Conservation (phyloP, 2,888 invertebrate genomes). For the Caenorhabditis sp. region DNA sequence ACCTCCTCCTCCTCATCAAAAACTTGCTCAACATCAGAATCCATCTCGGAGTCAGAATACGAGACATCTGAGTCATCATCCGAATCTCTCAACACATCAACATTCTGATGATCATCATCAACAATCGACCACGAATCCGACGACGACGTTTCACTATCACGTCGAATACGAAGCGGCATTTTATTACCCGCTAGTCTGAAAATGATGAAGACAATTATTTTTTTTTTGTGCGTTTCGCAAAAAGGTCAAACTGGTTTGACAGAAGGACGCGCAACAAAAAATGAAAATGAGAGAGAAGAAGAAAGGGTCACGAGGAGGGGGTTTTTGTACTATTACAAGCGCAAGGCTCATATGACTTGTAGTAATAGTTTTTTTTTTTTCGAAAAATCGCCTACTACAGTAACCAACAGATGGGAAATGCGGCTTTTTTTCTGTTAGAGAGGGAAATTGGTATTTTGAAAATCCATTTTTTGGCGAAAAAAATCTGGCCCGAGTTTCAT, state of each 20-base stretch:
- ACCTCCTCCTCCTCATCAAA: neutral
- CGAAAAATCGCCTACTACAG: too few relatives aligned
- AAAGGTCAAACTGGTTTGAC: neutral
- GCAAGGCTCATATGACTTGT: neutral
- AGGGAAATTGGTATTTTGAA: too few relatives aligned
- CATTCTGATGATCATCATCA: neutral
- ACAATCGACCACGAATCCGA: neutral
- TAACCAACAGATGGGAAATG: too few relatives aligned
- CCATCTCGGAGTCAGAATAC: neutral
- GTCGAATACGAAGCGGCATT: neutral
- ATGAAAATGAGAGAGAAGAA: neutral
- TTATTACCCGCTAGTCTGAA: too few relatives aligned
- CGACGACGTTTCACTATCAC: neutral
- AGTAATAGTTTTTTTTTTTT: too few relatives aligned
- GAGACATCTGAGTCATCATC: neutral
- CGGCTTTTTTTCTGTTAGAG: too few relatives aligned
- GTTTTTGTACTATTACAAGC: neutral
- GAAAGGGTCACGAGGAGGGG: neutral
- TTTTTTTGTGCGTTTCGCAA: too few relatives aligned
- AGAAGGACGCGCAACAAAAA: neutral
- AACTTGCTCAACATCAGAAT: neutral
- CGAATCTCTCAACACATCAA: neutral
- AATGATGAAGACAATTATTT: neutral
- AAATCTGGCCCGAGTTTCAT: too few relatives aligned
- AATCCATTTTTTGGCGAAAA: too few relatives aligned